phyloP scores from a whole-genome alignment of 2,888 invertebrate species.

The Hyppa rectilinea region DNA sequence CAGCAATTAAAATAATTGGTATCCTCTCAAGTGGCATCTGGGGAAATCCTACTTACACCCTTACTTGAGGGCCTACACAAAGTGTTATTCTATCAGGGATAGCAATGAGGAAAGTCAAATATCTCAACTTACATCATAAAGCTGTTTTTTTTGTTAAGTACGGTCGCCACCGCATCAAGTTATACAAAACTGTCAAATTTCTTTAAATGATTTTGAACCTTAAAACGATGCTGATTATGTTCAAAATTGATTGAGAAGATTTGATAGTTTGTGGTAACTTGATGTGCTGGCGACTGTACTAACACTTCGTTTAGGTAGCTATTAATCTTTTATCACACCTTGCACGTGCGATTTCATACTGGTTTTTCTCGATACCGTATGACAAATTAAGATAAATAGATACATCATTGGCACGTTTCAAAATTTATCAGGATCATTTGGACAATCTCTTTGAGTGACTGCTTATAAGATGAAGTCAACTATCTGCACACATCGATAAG shows the following conservation, averaged over 20 bases:
- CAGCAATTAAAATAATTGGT: background rate
- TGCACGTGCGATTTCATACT: slow-evolving; percentile 13
- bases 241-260: too few species aligned
- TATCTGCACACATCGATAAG: slow-evolving; percentile 23
- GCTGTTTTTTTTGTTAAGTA: too few species aligned
- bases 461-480: slow-evolving; percentile 7
- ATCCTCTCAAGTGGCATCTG: background rate
- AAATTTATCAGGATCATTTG: slow-evolving; percentile 44
- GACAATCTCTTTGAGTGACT: slow-evolving; percentile 34
- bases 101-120: background rate
- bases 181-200: too few species aligned
- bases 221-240: too few species aligned
- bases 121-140: too few species aligned
- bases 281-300: too few species aligned
- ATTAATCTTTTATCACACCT: background rate
- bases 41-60: background rate
- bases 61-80: background rate
- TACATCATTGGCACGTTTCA: slow-evolving; percentile 20
- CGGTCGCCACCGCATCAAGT: too few species aligned
- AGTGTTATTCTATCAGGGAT: background rate
- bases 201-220: too few species aligned
- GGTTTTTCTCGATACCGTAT: slow-evolving; percentile 22
- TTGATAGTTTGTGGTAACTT: too few species aligned
- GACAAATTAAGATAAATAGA: slow-evolving; percentile 36
- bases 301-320: too few species aligned